phyloP scores from a whole-genome alignment of 1,140 invertebrate species.

The Pomacea maculata region DNA sequence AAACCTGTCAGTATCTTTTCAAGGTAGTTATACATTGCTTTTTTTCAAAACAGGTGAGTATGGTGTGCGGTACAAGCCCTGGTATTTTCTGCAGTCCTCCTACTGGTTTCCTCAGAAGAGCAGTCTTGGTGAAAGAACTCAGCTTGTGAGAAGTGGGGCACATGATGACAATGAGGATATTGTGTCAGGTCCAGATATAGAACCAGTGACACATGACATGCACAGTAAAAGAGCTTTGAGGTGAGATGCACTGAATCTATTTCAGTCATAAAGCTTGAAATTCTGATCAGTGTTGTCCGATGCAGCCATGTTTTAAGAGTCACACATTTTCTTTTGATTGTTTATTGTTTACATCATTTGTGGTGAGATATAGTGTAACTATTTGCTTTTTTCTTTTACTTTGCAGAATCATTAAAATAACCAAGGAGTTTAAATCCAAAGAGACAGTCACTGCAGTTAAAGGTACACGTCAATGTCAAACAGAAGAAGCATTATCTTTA shows the following conservation, averaged over 20 bases:
- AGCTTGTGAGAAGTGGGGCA: constrained; percentile 5
- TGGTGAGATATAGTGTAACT: neutral
- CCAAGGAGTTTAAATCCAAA: constrained; percentile 73
- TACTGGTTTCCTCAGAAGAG: constrained; percentile 71
- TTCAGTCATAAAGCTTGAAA: too few relatives aligned
- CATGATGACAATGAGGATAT: neutral
- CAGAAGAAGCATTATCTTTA: too few relatives aligned
- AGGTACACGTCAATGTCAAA: constrained; percentile 32
- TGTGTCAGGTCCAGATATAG: constrained; percentile 70
- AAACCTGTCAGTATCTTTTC: neutral
- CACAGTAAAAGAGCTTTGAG: constrained; percentile 9
- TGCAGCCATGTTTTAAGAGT: too few relatives aligned
- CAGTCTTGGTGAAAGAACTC: constrained; percentile 7
- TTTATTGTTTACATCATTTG: neutral
- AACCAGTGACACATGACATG: constrained; percentile 74
- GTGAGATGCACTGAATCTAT: neutral
- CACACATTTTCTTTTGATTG: neutral
- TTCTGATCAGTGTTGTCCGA: too few relatives aligned
- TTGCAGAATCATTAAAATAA: constrained; percentile 74
- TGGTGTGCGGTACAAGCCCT: constrained; percentile 63
- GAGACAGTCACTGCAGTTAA: constrained; percentile 55
- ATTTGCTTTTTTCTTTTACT: neutral
- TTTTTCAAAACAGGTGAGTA: constrained; percentile 73
- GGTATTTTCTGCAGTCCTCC: constrained; percentile 74
- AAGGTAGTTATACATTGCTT: neutral